phyloP scores from a whole-genome alignment of 2,888 invertebrate genomes.

The Clunio marinus region DNA sequence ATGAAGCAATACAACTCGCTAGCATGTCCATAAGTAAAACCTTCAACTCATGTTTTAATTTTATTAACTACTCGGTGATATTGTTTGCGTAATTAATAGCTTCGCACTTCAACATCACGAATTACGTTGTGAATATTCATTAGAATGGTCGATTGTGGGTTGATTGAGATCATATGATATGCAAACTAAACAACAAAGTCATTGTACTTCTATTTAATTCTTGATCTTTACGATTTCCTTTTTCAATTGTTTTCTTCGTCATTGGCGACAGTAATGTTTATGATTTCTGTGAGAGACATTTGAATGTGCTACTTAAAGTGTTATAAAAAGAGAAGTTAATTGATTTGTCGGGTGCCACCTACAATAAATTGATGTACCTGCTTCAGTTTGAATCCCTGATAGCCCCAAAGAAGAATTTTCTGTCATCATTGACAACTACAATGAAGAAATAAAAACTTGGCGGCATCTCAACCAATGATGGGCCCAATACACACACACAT shows the following conservation, averaged over 20 bases:
- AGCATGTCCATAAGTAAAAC: too few relatives aligned
- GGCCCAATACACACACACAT: constrained; percentile 1
- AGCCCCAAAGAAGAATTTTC: not conserved
- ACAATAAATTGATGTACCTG: not conserved
- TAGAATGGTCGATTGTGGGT: not conserved
- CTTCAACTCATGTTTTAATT: too few relatives aligned
- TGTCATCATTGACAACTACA: constrained; percentile 3
- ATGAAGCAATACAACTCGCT: too few relatives aligned
- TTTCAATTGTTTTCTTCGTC: not conserved
- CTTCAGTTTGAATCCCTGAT: not conserved
- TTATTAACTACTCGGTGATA: too few relatives aligned
- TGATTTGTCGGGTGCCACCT: not conserved
- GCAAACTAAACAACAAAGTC: not conserved
- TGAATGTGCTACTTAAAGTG: not conserved
- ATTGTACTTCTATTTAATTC: too few relatives aligned
- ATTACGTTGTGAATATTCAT: not conserved
- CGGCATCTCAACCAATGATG: not conserved
- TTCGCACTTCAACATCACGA: not conserved
- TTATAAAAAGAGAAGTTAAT: too few relatives aligned
- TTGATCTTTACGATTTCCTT: not conserved
- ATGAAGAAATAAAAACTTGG: not conserved
- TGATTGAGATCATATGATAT: not conserved
- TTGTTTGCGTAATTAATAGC: not conserved
- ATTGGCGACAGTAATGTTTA: not conserved
- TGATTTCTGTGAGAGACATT: not conserved